Evolutionary conservation across 2,113 vertebrate species (phyloP).

Genomic region (Herpetotheres cachinnans): DNA sequence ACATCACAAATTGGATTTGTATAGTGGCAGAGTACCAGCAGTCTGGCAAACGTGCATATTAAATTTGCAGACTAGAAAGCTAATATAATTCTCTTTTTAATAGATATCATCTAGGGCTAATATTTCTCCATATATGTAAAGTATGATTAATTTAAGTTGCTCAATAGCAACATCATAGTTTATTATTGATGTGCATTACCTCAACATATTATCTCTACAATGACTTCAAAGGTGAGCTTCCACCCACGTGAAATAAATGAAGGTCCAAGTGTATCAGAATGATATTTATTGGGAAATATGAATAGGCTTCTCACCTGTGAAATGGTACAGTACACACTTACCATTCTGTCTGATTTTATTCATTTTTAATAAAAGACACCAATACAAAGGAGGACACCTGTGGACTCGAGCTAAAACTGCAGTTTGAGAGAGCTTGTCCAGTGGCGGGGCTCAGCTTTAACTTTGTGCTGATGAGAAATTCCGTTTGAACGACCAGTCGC

Average conservation of each 20-base stretch:
- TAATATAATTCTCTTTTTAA: not conserved
- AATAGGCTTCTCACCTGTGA: not conserved
- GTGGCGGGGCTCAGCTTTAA: not conserved
- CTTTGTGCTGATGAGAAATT: not conserved
- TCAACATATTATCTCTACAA: not conserved
- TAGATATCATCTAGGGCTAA: not conserved
- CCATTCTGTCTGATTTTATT: not conserved
- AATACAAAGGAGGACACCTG: not conserved
- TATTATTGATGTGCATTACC: not conserved
- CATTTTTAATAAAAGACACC: not conserved
- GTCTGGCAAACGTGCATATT: not conserved
- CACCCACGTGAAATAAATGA: not conserved
- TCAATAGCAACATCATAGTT: not conserved
- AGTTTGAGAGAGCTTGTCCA: not conserved
- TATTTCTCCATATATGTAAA: not conserved
- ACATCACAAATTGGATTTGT: not conserved
- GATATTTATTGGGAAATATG: not conserved
- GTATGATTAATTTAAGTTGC: not conserved
- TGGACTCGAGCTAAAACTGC: not conserved
- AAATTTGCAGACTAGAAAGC: not conserved
- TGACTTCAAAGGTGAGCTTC: not conserved
- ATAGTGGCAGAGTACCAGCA: not conserved
- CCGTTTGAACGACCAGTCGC: fast-evolving
- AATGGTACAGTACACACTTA: not conserved
- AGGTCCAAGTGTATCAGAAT: not conserved